Percentiles rank a stretch among this genome's conserved stretches.
Conservation (phyloP, 2,113 vertebrate species). For the Actinemys pallida region DNA sequence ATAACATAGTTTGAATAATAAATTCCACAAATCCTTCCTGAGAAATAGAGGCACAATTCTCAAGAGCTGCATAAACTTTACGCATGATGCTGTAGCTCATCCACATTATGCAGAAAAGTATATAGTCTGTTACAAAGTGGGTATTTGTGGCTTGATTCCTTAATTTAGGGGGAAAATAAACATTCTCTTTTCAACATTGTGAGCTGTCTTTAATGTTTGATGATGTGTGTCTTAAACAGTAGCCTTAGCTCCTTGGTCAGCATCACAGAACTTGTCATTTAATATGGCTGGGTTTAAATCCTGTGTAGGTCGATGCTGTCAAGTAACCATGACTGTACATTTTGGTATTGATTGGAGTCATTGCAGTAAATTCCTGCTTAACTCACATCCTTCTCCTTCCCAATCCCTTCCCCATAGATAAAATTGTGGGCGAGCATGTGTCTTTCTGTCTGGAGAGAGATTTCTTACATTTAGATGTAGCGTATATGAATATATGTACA, state of each 20-base stretch:
- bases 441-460: constrained; percentile 45
- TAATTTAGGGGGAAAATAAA: constrained; percentile 59
- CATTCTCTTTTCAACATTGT: constrained; percentile 70
- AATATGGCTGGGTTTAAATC: constrained; percentile 79
- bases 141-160: constrained; percentile 66
- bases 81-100: constrained; percentile 82
- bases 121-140: constrained; percentile 69
- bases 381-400: constrained; percentile 75
- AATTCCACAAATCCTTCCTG: constrained; percentile 84
- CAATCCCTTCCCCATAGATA: constrained; percentile 72
- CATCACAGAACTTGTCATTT: constrained; percentile 83
- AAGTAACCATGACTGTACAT: constrained; percentile 86
- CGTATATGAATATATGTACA: constrained; percentile 66
- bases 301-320: constrained; percentile 82
- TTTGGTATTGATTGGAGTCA: constrained; percentile 86
- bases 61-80: constrained; percentile 87
- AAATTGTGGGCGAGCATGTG: constrained; percentile 75
- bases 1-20: constrained; percentile 88
- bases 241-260: constrained; percentile 74
- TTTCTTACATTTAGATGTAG: constrained; percentile 62
- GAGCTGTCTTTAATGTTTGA: constrained; percentile 77
- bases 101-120: constrained; percentile 80
- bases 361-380: constrained; percentile 81
- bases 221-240: constrained; percentile 79
- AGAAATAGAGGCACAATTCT: constrained; percentile 83